phyloP scores from a whole-genome alignment of 2,797 vertebrate species.

The Falco concolor region DNA sequence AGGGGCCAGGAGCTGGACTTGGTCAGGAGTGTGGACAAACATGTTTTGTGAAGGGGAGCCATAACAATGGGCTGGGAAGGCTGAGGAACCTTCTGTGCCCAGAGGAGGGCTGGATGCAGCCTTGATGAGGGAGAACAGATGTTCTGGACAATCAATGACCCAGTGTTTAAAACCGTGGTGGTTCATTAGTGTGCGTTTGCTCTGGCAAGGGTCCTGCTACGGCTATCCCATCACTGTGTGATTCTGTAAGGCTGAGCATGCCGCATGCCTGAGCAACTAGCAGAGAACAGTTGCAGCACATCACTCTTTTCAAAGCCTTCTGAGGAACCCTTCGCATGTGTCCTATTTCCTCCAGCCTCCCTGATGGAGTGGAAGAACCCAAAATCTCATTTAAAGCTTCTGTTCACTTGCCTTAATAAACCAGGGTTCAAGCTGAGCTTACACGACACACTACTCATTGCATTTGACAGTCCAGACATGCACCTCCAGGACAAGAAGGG shows the following conservation, averaged over 20 bases:
- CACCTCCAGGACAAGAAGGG: background rate
- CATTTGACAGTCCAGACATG: slow-evolving; percentile 12
- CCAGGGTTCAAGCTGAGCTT: fast-evolving
- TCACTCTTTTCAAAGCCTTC: background rate
- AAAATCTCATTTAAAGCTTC: background rate
- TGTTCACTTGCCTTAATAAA: background rate
- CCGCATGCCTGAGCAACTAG: background rate
- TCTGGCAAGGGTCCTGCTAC: background rate
- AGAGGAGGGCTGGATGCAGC: background rate
- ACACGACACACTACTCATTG: fast-evolving
- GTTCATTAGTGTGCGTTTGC: background rate
- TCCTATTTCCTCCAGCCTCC: slow-evolving; percentile 15
- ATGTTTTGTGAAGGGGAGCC: background rate
- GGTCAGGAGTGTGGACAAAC: background rate
- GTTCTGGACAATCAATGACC: background rate
- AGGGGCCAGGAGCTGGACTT: background rate
- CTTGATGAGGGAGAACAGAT: background rate
- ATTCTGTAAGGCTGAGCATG: background rate
- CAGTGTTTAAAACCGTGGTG: fast-evolving
- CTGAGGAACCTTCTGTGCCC: background rate
- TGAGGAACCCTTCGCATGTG: background rate
- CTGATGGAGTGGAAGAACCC: background rate
- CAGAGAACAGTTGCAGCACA: background rate
- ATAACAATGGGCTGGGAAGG: background rate
- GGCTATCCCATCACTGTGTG: background rate